Base-by-base conservation (phyloP, 2,113 vertebrate genomes). In the Ciconia stormi region DNA sequence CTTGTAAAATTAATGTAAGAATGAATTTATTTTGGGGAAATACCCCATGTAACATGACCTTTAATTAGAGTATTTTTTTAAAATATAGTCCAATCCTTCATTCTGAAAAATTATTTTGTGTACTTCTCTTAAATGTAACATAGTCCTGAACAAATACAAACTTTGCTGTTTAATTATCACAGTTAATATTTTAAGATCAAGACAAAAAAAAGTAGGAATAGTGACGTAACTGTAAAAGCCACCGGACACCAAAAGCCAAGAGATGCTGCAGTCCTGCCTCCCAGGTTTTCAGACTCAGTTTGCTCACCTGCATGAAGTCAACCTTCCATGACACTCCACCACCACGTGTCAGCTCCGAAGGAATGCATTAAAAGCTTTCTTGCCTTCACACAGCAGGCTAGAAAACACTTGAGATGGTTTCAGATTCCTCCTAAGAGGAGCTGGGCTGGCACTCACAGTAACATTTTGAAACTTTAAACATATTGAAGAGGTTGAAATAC, bases 331-430 rank as follows among this genome's bases (percentile, higher is more conserved):
- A 7, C 16, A 3, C 49, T 30, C 36, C 73, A 22, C 2, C 67
- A 22, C 38, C 32, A 6, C 7, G 1, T 1, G 3, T 3, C 40
- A 56, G 87, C 61, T 74, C 49, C 3, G 1, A 11, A 16, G 59
- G 65, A 78, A 55, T 1, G 42, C 20, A 7, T 44, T 16, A 23
- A 53, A 50, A 83, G 62, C 20, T 47, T 19, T 46, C 52, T 18
- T 6, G 25, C 53, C 32, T 46, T 67, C 71, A 13, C 50, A 36
- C 1, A 2, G 34, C 59, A 44, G 52, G 49, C n/a, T 26, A 29
- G 62, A 49, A 50, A 83, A n/a, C 89, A 50, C 76, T 38, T 16
- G 36, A 50, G 84, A 9, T 6, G 34, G 32, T 63, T 55, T 79
- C 91, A 71, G 32, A 15, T 22, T 71, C 42, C 77, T 80, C 70